Conservation (phyloP, 2,113 vertebrate species). For the Probosciger aterrimus region DNA sequence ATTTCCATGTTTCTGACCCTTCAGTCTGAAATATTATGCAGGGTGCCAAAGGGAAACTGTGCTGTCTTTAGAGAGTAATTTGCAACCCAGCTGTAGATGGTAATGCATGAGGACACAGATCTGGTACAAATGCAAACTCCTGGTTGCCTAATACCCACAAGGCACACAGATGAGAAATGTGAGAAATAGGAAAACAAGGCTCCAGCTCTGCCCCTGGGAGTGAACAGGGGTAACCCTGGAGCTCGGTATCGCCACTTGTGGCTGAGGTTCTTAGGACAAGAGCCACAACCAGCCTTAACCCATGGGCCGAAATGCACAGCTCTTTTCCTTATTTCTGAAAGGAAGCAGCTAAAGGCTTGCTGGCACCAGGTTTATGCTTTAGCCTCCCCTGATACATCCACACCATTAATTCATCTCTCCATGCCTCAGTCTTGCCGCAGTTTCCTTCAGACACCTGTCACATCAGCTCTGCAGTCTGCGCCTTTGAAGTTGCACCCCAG, state of each 20-base stretch:
- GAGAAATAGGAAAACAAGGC: not conserved
- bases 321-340: not conserved
- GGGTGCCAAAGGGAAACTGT: not conserved
- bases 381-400: not conserved
- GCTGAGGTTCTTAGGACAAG: not conserved
- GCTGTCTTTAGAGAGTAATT: not conserved
- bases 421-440: not conserved
- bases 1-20: not conserved
- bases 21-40: not conserved
- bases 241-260: not conserved
- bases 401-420: not conserved
- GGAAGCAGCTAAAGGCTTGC: not conserved
- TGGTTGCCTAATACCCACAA: not conserved
- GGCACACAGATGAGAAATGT: not conserved
- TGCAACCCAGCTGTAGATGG: not conserved
- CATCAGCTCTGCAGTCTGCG: not conserved
- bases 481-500: not conserved
- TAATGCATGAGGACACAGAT: not conserved
- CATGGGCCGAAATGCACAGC: not conserved
- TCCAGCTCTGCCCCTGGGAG: not conserved
- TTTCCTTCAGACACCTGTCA: not conserved
- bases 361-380: rapidly evolving
- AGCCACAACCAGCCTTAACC: not conserved
- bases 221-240: not conserved
- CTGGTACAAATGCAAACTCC: not conserved